Conservation (phyloP, 2,797 vertebrate genomes). For the Urosaurus nigricauda region DNA sequence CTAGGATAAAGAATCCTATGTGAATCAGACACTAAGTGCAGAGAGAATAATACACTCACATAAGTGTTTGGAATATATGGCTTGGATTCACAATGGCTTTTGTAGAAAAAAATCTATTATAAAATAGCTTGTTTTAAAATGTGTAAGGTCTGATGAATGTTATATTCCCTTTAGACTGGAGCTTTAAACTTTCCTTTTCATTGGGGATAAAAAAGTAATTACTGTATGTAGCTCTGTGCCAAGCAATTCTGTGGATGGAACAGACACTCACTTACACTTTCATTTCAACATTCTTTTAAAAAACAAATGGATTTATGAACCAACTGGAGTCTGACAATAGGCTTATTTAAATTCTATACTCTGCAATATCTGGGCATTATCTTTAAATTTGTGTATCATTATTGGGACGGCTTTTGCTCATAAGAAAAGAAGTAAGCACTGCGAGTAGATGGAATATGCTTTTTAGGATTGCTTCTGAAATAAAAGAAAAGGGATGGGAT, state of each 20-base stretch:
- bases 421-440: background rate
- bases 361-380: conserved; percentile 26
- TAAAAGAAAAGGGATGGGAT: background rate
- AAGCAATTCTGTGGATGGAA: conserved; percentile 53
- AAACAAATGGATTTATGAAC: conserved; percentile 59
- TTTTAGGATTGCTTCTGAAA: conserved; percentile 13
- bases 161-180: conserved; percentile 55
- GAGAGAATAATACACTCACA: conserved; percentile 44
- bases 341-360: conserved; percentile 66
- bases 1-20: background rate
- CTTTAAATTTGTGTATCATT: background rate
- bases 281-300: conserved; percentile 42
- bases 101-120: conserved; percentile 60
- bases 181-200: conserved; percentile 35
- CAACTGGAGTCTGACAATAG: conserved; percentile 60
- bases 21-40: conserved; percentile 19
- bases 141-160: conserved; percentile 57
- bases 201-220: conserved; percentile 71
- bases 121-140: conserved; percentile 73
- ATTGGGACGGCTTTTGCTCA: conserved; percentile 37
- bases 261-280: conserved; percentile 68
- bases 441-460: background rate
- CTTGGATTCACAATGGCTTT: conserved; percentile 10
- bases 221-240: conserved; percentile 62
- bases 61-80: conserved; percentile 51